Base-by-base conservation (phyloP, 2,113 vertebrate species). In the Callipepla californica region DNA sequence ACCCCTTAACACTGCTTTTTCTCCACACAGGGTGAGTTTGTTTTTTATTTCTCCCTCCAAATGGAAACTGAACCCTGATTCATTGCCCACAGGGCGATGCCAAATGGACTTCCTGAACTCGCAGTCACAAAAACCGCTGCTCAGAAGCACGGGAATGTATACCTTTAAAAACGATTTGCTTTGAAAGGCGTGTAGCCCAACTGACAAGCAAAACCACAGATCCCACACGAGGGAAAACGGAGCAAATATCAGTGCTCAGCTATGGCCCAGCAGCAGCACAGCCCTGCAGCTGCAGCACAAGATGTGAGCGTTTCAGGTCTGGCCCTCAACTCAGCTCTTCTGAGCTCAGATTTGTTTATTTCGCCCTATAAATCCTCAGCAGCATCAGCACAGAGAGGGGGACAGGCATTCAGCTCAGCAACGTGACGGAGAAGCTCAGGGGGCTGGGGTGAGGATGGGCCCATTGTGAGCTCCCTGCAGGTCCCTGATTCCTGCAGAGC, bases 281-380 rank as follows among this genome's bases (percentile, higher is more conserved):
- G 25, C 47, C n/a, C 51, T 1, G 0, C 4, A 25, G 36, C 47
- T 65, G 61, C 2, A 0, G 48, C 16, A 25, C 58, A 22, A 58
- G 62, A 22, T 36, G 21, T 1, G 0, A 40, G 16, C 68, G 13
- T 11, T 45, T 62, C 59, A 0, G 1, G 5, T 2, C 30, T 5
- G 22, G 7, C 34, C 30, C 51, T 67, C 58, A 6, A 47, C 13
- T 51, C 13, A 0, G 17, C 44, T 16, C 6, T 36, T 30, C 26
- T 32, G 15, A 83, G 36, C 3, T 14, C 14, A 16, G 21, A 20
- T 48, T 73, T 11, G 6, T 72, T 44, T 36, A 8, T 28, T 65
- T 45, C 62, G 50, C 55, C 5, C 51, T 20, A 26, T 58, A 69
- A 84, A 55, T 7, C 38, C 38, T n/a, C 18, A 55, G 50, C 25